Evolutionary conservation across 2,888 invertebrate species (phyloP), one percentile per base, ranked within the genome.

Genomic region (Oscheius sp.): DNA sequence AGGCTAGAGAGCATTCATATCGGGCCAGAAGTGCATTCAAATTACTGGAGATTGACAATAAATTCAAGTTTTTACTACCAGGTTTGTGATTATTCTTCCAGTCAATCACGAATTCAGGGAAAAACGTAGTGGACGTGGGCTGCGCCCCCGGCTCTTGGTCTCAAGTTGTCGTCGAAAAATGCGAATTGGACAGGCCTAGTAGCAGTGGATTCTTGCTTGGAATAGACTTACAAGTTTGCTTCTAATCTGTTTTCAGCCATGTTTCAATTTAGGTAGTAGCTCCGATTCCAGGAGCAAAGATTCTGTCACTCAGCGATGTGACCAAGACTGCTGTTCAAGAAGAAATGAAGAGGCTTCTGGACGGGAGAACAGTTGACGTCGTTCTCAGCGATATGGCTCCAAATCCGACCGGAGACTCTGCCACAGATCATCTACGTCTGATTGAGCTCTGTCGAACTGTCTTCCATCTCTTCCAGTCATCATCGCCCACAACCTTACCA

Each of bases 341-440:
- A 21, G 79, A 78, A 70, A 79, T 88, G 47, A 55, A 63, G 66
- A 66, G 76, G 42, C 73, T 76, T 50, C 73, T 88, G 29, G 62
- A 68, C 47, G 81, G 79, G 33, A 76, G 85, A 29, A 70, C 57
- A 47, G 80, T 89, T 1, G 82, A 89, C 62, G 83, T 84, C 2
- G 77, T 89, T 9, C 62, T 89, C 35, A 88, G 88, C 75, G 89
- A 89, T 66, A 89, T 89, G 89, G 89, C 89, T 11, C 89, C 89
- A 1, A 87, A 87, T 76, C 85, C 88, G 1, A 84, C 85, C 13
- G 89, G 87, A 10, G 82, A 84, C 42, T 70, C 75, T 35, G 75
- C 70, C 1, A 80, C 80, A 1, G 88, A 89, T 70, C 86, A 87
- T 73, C 77, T 81, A 37, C 76, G 84, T 10, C 78, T 89, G n/a